Conservation (phyloP, 2,888 invertebrate genomes). For the Zygogramma bicolorata region DNA sequence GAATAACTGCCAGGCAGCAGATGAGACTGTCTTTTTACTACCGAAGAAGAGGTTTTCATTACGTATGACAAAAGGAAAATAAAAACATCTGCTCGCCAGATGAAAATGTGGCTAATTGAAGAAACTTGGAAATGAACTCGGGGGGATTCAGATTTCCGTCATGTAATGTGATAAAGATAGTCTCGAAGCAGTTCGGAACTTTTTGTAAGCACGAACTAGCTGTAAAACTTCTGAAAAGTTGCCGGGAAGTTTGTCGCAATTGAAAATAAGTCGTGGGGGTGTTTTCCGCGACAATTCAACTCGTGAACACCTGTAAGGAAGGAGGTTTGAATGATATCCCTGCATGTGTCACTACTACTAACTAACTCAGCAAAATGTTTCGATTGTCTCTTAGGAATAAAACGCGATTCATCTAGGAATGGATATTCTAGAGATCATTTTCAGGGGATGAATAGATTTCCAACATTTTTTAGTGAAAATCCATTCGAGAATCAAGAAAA, state of each 20-base stretch:
- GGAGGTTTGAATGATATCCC: no score
- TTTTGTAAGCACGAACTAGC: slow-evolving; percentile 36
- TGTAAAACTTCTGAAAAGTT: slow-evolving; percentile 34
- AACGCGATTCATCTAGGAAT: no score
- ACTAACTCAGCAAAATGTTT: no score
- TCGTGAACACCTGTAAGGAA: slow-evolving; percentile 26
- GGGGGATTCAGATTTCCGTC: slow-evolving; percentile 33
- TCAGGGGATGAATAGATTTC: no score
- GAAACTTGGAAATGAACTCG: slow-evolving; percentile 18
- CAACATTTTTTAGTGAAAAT: no score
- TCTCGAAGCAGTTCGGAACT: slow-evolving; percentile 33
- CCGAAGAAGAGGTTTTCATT: slow-evolving; percentile 26
- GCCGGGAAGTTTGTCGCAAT: slow-evolving; percentile 30
- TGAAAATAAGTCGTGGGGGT: slow-evolving; percentile 30
- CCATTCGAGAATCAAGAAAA: no score
- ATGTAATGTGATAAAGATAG: slow-evolving; percentile 44
- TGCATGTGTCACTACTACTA: no score
- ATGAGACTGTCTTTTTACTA: slow-evolving; percentile 19
- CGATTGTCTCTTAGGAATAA: no score
- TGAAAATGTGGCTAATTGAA: slow-evolving; percentile 38
- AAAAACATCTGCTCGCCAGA: slow-evolving; percentile 9
- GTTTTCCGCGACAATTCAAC: slow-evolving; percentile 17
- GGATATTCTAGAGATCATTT: no score
- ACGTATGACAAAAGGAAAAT: slow-evolving; percentile 18
- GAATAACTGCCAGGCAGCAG: slow-evolving; percentile 28